Evolutionary conservation across 2,113 vertebrate species (phyloP).

Genomic region (Microcebus griseorufus): DNA sequence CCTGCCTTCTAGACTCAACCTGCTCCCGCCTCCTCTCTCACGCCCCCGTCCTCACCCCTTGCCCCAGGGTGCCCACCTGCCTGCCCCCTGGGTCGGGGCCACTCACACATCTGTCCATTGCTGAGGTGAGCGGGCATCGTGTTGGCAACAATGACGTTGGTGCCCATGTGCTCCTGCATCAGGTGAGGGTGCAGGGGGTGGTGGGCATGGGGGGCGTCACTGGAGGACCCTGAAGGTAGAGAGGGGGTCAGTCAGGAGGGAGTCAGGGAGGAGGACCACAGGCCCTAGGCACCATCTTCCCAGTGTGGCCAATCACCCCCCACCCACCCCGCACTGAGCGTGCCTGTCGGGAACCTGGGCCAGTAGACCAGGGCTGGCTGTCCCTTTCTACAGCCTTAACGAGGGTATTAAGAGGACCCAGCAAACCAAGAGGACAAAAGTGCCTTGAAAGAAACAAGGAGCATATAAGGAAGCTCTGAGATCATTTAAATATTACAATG

Average conservation of each 20-base stretch:
- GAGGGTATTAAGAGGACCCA: not conserved
- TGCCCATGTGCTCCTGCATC: slow-evolving; percentile 97
- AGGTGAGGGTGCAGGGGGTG: slow-evolving; percentile 97
- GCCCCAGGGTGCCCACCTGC: slow-evolving; percentile 73
- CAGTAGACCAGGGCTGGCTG: not conserved
- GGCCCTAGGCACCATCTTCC: not conserved
- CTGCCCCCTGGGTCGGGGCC: slow-evolving; percentile 77
- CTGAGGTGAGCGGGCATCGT: slow-evolving; percentile 94
- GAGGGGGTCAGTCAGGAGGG: not conserved
- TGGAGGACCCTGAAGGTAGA: slow-evolving; percentile 91
- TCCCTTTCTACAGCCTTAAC: not conserved
- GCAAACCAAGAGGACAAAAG: not conserved
- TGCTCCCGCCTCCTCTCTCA: not conserved
- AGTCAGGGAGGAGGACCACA: not conserved
- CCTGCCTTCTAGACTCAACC: not conserved
- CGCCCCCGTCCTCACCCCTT: slow-evolving; percentile 15
- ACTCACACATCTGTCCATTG: slow-evolving; percentile 99
- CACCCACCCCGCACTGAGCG: not conserved
- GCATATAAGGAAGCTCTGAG: not conserved
- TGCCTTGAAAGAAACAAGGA: not conserved
- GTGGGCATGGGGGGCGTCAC: slow-evolving; percentile 93
- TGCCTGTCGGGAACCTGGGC: not conserved
- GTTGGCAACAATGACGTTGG: slow-evolving; percentile 95
- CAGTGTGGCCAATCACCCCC: not conserved
- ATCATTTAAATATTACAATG: not conserved